Conservation (phyloP, 2,888 invertebrate genomes). For the Slavum lentiscoides region DNA sequence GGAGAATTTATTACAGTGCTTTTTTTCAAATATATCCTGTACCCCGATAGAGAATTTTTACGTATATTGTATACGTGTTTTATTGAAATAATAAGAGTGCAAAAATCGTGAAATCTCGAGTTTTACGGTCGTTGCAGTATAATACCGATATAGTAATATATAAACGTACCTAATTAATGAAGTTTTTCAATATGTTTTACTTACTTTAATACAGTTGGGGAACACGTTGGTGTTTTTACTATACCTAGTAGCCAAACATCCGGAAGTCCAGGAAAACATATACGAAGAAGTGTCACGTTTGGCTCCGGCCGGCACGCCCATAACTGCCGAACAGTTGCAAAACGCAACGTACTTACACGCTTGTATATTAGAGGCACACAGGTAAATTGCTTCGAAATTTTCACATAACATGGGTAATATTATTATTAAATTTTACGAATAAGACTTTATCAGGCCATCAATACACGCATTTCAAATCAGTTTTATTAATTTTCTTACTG, state of each 20-base stretch:
- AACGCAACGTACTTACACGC: conserved; percentile 77
- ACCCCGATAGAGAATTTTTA: too few species aligned
- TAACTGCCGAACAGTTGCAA: conserved; percentile 66
- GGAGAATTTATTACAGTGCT: too few species aligned
- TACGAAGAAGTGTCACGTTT: conserved; percentile 67
- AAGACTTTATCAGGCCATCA: too few species aligned
- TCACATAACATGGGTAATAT: background rate
- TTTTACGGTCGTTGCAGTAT: too few species aligned
- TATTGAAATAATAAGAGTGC: too few species aligned
- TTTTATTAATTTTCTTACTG: too few species aligned
- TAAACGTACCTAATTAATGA: too few species aligned
- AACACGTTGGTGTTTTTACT: conserved; percentile 80
- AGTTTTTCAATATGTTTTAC: background rate
- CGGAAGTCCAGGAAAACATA: conserved; percentile 69
- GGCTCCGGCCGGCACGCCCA: conserved; percentile 64
- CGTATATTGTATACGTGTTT: too few species aligned
- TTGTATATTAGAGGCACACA: conserved; percentile 76
- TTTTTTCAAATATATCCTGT: too few species aligned
- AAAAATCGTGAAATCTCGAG: too few species aligned
- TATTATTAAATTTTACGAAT: background rate
- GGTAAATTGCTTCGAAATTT: conserved; percentile 58
- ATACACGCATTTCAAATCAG: too few species aligned
- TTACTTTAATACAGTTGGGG: conserved; percentile 66
- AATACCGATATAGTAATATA: too few species aligned
- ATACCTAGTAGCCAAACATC: conserved; percentile 72